phyloP scores from a whole-genome alignment of 2,797 vertebrate species.

The Melanotaenia pygmaea region DNA sequence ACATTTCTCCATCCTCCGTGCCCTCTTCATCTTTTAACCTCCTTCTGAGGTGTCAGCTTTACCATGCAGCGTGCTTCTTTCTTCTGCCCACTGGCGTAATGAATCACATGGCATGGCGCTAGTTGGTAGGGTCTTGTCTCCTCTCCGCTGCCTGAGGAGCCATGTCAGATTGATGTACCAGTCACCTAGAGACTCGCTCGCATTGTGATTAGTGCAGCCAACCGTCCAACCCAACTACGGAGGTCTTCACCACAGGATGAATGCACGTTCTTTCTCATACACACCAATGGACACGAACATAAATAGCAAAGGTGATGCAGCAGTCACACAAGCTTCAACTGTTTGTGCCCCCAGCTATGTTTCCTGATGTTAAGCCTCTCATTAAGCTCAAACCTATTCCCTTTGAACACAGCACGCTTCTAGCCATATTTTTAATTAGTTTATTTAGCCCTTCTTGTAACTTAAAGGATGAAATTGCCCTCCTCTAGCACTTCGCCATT shows the following conservation, averaged over 20 bases:
- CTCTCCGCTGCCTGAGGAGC: constrained; percentile 75
- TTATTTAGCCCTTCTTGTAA: constrained; percentile 79
- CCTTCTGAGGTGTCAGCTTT: constrained; percentile 68
- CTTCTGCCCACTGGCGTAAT: constrained; percentile 72
- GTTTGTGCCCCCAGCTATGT: constrained; percentile 75
- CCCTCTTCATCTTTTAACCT: constrained; percentile 48
- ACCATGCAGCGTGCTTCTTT: constrained; percentile 64
- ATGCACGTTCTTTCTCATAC: constrained; percentile 43
- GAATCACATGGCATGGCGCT: constrained; percentile 73
- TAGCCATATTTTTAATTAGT: constrained; percentile 83
- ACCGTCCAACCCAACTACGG: constrained; percentile 65
- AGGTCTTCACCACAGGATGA: constrained; percentile 58
- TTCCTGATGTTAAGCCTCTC: constrained; percentile 81
- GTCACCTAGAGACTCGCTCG: constrained; percentile 77
- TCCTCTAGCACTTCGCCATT: constrained; percentile 66
- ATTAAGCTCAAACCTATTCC: constrained; percentile 81
- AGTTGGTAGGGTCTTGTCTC: constrained; percentile 73
- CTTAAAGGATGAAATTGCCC: constrained; percentile 74
- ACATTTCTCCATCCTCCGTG: constrained; percentile 24
- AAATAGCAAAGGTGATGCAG: constrained; percentile 79
- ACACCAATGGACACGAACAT: constrained; percentile 40
- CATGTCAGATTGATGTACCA: constrained; percentile 83
- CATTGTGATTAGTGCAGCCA: constrained; percentile 77
- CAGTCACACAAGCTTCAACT: constrained; percentile 69
- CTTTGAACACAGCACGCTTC: constrained; percentile 79